These are phyloP conservation scores for Spisula subtruncata DNA, from an alignment of 2,888 invertebrate genomes.

Conservation along the genomic window DNA sequence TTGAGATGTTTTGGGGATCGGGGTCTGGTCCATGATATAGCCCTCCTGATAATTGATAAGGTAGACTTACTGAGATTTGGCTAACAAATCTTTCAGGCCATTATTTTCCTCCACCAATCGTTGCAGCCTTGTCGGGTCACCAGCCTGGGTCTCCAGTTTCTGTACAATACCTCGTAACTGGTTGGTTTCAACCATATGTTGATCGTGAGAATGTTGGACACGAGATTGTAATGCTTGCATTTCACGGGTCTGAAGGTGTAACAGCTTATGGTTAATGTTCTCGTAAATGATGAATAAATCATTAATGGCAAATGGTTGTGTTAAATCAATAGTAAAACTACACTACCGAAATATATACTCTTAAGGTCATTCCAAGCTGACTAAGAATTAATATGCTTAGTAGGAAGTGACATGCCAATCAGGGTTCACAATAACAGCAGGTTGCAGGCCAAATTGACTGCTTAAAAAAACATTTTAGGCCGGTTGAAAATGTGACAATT, in stretches of 20 bases:
- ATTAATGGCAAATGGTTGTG: not conserved
- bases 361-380: too few relatives aligned
- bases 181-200: conserved; percentile 90
- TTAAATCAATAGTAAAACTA: not conserved
- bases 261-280: not conserved
- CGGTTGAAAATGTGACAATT: too few relatives aligned
- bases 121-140: conserved; percentile 72
- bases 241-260: conserved; percentile 89
- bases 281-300: too few relatives aligned
- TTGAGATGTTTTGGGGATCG: too few relatives aligned
- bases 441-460: too few relatives aligned
- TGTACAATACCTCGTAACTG: conserved; percentile 88
- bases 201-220: conserved; percentile 90
- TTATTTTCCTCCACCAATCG: conserved; percentile 84
- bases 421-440: too few relatives aligned
- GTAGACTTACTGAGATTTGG: conserved; percentile 81
- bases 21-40: not conserved
- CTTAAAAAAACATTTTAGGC: too few relatives aligned
- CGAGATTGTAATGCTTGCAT: conserved; percentile 90
- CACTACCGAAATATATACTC: not conserved
- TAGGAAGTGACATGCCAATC: too few relatives aligned
- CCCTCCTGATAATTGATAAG: not conserved
- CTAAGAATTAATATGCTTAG: too few relatives aligned
- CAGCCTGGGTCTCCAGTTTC: conserved; percentile 77
- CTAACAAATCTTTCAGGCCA: conserved; percentile 80